Evolutionary conservation across 1,140 invertebrate genomes (phyloP), one percentile per base, ranked within the genome.

Genomic region (Mylabris phalerata): DNA sequence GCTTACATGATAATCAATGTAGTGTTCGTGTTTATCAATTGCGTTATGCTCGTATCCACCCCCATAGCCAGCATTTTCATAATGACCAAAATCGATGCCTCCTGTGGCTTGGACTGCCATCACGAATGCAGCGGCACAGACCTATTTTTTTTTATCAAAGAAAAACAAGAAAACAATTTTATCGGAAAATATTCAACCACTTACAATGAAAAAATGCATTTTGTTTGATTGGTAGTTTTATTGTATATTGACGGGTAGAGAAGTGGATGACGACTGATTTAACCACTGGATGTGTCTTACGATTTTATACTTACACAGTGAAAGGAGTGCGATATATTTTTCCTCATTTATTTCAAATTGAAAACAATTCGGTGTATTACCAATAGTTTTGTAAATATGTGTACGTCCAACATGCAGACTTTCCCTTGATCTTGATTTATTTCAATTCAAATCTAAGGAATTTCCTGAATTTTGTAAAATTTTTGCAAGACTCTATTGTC

Each of bases 1-100:
- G 19, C 66, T 68, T 50, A 68, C 66, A 58, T 68, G 60, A 61
- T 68, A 68, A 57, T 68, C 66, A 10, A 66, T 44, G 47, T 59
- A 57, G 40, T 68, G 51, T 43, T 66, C 48, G 27, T 57, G 50
- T 41, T 54, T 44, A 4, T 55, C 62, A 57, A 66, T 50, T 52
- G 61, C 62, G 42, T 66, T 66, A 11, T 41, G 57, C 9, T 44
- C 57, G 42, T 48, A 57, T 41, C 46, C 50, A 27, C 60, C 60
- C 4, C 41, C 59, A 24, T 59, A 62, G n/a, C 60, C 63, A 44
- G 48, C 54, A 19, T 55, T 44, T 47, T 66, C 61, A 40, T 60
- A 63, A 13, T 65, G 58, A 10, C 56, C 66, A 49, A 66, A 66
- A 51, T 56, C 50, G 44, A 55, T 64, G 57, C 65, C 64, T 48